Evolutionary conservation across 2,113 vertebrate species (phyloP), one percentile per base, ranked within the genome.

Genomic region (Crotalus helleri): DNA sequence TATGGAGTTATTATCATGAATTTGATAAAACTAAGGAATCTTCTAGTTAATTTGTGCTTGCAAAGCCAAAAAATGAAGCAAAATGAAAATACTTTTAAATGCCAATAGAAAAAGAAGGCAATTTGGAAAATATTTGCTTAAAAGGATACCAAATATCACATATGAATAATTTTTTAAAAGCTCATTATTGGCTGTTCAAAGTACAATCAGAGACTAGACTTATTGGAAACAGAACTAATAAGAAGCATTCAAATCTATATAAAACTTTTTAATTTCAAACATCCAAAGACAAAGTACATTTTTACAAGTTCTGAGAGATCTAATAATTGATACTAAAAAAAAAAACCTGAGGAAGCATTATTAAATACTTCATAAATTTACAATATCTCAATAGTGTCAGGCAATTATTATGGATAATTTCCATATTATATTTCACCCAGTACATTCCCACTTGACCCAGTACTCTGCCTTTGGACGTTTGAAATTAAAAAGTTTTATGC

Each of bases 1-100:
- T 55, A 94, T 33, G 17, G 86, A 55, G 58, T 53, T 64, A 1
- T 90, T 74, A 33, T 39, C 57, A 59, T 17, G 26, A 19, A 24
- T 61, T 24, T 51, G 88, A 91, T 95, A 90, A 49, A 49, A 89
- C 92, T 92, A 90, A 95, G 58, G 54, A 90, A 91, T 81, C 3
- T 59, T 1, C n/a, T 88, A 91, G 49, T 54, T 94, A 69, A 95
- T 93, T 87, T 93, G 57, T 92, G 69, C 92, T 92, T 91, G 90
- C 94, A 95, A 93, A 87, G 90, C 29, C 0, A 0, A 2, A 57
- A 44, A 85, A 6, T 12, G 1, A 64, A 64, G 26, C 15, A 33
- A 74, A 33, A 54, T 2, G 6, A 0, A 23, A 21, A 1, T 87
- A 33, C 64, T 44, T 33, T 57, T 91, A 26, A 58, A 29, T 54